Percentiles rank a stretch among this genome's conserved stretches.
phyloP scores from a whole-genome alignment of 2,888 invertebrate genomes.

The Aporophyla lueneburgensis region DNA sequence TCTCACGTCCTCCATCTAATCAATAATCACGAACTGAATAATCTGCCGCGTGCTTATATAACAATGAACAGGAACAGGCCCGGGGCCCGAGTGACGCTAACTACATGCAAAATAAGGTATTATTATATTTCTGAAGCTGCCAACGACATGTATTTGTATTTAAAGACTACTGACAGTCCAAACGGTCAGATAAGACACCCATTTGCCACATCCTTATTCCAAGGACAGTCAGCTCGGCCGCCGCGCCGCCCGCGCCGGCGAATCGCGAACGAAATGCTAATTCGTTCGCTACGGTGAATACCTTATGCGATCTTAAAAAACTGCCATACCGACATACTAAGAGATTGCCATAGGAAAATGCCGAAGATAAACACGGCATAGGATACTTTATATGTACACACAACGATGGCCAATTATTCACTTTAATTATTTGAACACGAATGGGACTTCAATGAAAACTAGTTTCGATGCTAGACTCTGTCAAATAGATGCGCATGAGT shows the following conservation, averaged over 20 bases:
- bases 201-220: conserved; percentile 88
- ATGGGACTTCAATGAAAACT: conserved; percentile 64
- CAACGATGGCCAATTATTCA: conserved; percentile 74
- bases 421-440: conserved; percentile 74
- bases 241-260: conserved; percentile 68
- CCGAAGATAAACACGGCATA: conserved; percentile 75
- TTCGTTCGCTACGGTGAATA: conserved; percentile 86
- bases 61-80: conserved; percentile 68
- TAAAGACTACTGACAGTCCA: conserved; percentile 73
- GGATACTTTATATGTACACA: conserved; percentile 69
- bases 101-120: conserved; percentile 68
- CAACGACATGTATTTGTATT: conserved; percentile 63
- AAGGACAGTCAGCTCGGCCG: conserved; percentile 82
- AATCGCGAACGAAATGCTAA: conserved; percentile 87
- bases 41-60: conserved; percentile 61
- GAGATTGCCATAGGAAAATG: conserved; percentile 76
- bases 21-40: conserved; percentile 72
- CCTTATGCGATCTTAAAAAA: conserved; percentile 83
- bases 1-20: conserved; percentile 65
- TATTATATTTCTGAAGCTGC: conserved; percentile 63
- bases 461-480: conserved; percentile 56
- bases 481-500: conserved; percentile 47
- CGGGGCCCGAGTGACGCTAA: conserved; percentile 56
- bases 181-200: conserved; percentile 80
- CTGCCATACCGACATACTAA: conserved; percentile 73